Evolutionary conservation across 2,888 invertebrate species (phyloP).

Genomic region (Pachydiplax longipennis): DNA sequence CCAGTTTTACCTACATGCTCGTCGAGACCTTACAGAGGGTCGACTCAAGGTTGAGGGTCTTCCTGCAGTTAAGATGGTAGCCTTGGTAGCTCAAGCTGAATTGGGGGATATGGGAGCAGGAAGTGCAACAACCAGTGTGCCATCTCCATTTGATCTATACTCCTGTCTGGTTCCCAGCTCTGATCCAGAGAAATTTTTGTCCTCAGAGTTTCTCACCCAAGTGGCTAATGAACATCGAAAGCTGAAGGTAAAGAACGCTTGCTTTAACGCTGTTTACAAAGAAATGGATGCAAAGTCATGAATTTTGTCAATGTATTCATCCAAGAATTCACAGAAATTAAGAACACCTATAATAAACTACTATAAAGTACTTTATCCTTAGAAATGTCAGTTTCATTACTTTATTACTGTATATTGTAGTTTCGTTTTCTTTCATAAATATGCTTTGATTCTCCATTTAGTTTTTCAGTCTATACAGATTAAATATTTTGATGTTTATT

Average conservation of each 20-base stretch:
- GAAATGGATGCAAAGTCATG: no score
- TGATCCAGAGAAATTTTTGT: slow-evolving; percentile 62
- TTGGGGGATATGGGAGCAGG: slow-evolving; percentile 63
- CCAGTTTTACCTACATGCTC: slow-evolving; percentile 85
- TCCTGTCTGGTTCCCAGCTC: slow-evolving; percentile 2
- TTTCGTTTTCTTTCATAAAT: no score
- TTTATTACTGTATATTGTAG: no score
- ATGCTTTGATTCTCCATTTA: no score
- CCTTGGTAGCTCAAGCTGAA: slow-evolving; percentile 79
- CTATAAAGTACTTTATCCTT: no score
- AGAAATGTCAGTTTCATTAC: no score
- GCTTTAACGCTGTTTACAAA: no score
- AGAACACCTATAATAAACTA: no score
- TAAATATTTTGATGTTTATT: no score
- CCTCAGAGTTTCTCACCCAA: slow-evolving; percentile 69
- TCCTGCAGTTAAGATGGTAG: slow-evolving; percentile 74
- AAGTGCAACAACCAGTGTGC: neutral
- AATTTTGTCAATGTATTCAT: no score
- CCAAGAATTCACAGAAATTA: no score
- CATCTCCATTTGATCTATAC: slow-evolving; percentile 1
- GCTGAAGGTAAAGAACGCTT: slow-evolving; percentile 58
- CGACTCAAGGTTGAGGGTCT: slow-evolving; percentile 75
- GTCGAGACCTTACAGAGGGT: slow-evolving; percentile 77
- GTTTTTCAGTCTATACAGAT: no score
- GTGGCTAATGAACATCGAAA: slow-evolving; percentile 71